Percentiles rank a stretch among this genome's conserved stretches.
Conservation (phyloP, 2,888 invertebrate genomes). For the Arge pagana region DNA sequence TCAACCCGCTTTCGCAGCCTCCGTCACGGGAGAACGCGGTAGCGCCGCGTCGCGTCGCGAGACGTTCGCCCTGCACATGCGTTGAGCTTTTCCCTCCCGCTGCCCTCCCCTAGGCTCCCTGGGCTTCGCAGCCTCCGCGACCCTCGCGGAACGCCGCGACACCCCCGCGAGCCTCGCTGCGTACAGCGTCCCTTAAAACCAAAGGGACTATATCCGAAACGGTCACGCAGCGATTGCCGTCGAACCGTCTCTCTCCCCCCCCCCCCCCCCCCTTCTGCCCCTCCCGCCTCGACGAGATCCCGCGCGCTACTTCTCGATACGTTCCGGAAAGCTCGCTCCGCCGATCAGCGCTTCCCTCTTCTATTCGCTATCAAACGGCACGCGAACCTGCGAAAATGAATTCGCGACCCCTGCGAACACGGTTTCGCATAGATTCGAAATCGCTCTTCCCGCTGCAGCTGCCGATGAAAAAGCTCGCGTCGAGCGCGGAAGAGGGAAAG, state of each 20-base stretch:
- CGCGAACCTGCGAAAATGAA: too few species aligned
- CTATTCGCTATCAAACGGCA: too few species aligned
- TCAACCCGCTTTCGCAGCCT: conserved; percentile 53
- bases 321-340: conserved; percentile 21
- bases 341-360: conserved; percentile 28
- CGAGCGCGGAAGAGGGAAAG: too few species aligned
- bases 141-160: conserved; percentile 18
- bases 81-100: conserved; percentile 48
- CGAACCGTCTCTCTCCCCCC: conserved; percentile 32
- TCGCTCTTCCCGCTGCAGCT: conserved; percentile 19
- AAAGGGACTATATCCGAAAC: too few species aligned
- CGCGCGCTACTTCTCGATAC: conserved; percentile 20
- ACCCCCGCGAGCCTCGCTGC: conserved; percentile 21
- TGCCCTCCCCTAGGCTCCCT: conserved; percentile 28
- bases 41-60: conserved; percentile 53
- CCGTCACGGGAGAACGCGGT: conserved; percentile 53
- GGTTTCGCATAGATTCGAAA: conserved; percentile 24
- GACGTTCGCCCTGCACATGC: conserved; percentile 57
- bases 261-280: conserved; percentile 29
- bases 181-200: conserved; percentile 22
- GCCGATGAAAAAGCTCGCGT: conserved; percentile 12
- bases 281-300: conserved; percentile 33
- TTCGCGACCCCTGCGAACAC: too few species aligned
- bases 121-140: conserved; percentile 34
- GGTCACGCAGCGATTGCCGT: too few species aligned